Percentiles rank a stretch among this genome's conserved stretches.
Evolutionary conservation across 1,140 invertebrate genomes (phyloP).

Genomic region (Mactra quadrangularis): DNA sequence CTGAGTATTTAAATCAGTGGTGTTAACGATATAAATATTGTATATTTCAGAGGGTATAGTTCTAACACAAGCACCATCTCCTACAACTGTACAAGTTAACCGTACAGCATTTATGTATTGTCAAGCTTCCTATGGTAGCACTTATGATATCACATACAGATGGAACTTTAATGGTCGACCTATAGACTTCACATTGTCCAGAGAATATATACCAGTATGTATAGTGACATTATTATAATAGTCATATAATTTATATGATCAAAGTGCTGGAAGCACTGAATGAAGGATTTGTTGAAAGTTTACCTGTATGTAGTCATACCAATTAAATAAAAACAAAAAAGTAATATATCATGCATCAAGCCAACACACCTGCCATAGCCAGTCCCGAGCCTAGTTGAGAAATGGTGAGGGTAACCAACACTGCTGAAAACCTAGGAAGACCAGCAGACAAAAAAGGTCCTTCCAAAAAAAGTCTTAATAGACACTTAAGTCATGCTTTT

Average conservation of each 20-base stretch:
- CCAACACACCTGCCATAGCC: no score
- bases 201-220: constrained; percentile 65
- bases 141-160: constrained; percentile 67
- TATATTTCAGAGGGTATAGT: constrained; percentile 60
- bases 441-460: no score
- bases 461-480: no score
- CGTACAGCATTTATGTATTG: constrained; percentile 71
- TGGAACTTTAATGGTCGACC: constrained; percentile 70
- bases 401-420: no score
- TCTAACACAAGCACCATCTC: constrained; percentile 57
- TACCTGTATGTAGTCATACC: not conserved
- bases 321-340: not conserved
- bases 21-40: no score
- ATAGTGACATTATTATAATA: not conserved
- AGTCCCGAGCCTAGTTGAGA: no score
- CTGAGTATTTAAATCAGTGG: no score
- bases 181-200: constrained; percentile 64
- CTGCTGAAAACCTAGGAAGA: no score
- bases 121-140: constrained; percentile 65
- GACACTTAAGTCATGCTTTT: no score
- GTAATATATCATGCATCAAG: no score
- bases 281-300: not conserved
- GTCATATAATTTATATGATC: no score
- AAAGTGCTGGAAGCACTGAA: no score
- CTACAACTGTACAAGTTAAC: constrained; percentile 62